These are phyloP conservation scores for Helicoverpa assulta DNA, from an alignment of 2,888 invertebrate species.

Conservation along the genomic window DNA sequence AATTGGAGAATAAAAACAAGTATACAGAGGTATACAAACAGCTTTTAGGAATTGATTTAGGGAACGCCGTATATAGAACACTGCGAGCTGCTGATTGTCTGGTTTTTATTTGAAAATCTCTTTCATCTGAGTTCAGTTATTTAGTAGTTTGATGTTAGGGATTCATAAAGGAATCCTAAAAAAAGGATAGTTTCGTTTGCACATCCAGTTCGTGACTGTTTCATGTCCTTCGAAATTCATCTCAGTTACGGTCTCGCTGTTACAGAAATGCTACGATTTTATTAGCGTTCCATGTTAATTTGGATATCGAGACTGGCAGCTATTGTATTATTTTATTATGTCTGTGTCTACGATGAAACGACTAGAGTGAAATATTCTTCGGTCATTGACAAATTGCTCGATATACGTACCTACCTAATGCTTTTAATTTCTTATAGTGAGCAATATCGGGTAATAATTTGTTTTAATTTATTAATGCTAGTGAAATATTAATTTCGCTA, in stretches of 20 bases:
- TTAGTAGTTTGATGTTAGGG: conserved; percentile 4
- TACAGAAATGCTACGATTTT: conserved; percentile 52
- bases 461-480: conserved; percentile 13
- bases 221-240: conserved; percentile 67
- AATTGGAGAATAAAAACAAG: conserved; percentile 32
- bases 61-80: neutral
- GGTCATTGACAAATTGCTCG: conserved; percentile 24
- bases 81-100: too few relatives aligned
- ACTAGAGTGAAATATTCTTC: conserved; percentile 25
- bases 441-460: conserved; percentile 25
- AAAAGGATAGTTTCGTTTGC: conserved; percentile 70
- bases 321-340: conserved; percentile 30
- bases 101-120: too few relatives aligned
- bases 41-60: conserved; percentile 1
- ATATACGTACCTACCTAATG: conserved; percentile 5
- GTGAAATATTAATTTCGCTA: conserved; percentile 15
- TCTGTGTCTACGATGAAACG: conserved; percentile 16
- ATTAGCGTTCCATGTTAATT: conserved; percentile 44
- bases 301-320: conserved; percentile 29
- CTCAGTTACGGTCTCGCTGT: conserved; percentile 57
- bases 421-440: conserved; percentile 37
- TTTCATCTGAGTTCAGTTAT: too few relatives aligned
- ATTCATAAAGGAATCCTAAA: conserved; percentile 25
- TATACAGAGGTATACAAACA: conserved; percentile 1
- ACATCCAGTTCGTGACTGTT: conserved; percentile 62